phyloP scores from a whole-genome alignment of 2,797 vertebrate genomes.

The Geotrypetes seraphini region DNA sequence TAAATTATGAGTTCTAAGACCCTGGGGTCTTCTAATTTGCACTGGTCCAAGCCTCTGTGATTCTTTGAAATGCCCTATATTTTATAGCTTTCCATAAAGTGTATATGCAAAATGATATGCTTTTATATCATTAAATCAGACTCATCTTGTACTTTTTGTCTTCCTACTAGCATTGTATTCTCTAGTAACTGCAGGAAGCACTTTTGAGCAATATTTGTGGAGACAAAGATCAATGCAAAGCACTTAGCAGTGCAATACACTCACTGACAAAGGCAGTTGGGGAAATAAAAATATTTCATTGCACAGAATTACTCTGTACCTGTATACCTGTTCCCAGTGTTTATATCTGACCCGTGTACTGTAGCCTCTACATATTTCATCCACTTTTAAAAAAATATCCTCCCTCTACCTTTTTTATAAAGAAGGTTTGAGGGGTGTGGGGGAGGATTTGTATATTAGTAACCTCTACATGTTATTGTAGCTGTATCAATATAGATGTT shows the following conservation, averaged over 20 bases:
- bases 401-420: conserved; percentile 33
- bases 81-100: not conserved
- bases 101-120: too few species aligned
- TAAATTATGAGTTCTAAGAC: too few species aligned
- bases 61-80: too few species aligned
- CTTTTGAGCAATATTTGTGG: conserved; percentile 44
- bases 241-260: conserved; percentile 37
- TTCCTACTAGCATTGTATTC: not conserved
- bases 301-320: conserved; percentile 15
- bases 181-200: conserved; percentile 31
- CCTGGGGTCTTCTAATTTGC: too few species aligned
- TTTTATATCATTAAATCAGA: too few species aligned
- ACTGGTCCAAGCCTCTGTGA: too few species aligned
- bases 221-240: conserved; percentile 45
- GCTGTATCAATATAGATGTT: too few species aligned
- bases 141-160: too few species aligned
- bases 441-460: conserved; percentile 58
- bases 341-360: conserved; percentile 28
- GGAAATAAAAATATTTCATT: conserved; percentile 47
- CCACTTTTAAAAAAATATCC: conserved; percentile 26
- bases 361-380: conserved; percentile 12
- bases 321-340: conserved; percentile 20
- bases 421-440: conserved; percentile 56
- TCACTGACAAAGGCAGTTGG: conserved; percentile 28
- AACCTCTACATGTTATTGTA: too few species aligned